A percentile compares a stretch with the other conserved stretches of the same genome.
Evolutionary conservation across 2,113 vertebrate genomes (phyloP).

Genomic region (cattle (Bos taurus)): DNA sequence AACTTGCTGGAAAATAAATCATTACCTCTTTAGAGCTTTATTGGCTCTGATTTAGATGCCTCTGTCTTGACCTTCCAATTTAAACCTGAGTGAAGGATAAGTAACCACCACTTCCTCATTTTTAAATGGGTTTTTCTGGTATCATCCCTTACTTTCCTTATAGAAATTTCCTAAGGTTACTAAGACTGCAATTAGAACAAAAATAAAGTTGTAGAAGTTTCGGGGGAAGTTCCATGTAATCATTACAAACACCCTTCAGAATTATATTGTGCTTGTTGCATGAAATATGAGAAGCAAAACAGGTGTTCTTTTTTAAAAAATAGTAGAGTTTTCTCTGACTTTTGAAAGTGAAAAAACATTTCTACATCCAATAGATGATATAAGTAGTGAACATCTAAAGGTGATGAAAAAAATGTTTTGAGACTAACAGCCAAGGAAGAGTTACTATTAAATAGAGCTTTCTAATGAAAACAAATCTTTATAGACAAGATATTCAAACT

Average conservation of each 20-base stretch:
- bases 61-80: neutral
- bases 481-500: neutral
- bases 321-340: neutral
- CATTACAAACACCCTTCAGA: neutral
- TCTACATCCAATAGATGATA: neutral
- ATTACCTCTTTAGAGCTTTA: constrained; percentile 10
- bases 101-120: neutral
- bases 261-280: neutral
- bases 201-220: neutral
- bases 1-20: constrained; percentile 13
- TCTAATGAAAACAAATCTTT: neutral
- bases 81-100: neutral
- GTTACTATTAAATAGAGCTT: neutral
- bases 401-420: neutral
- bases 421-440: neutral
- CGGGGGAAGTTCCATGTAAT: neutral
- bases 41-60: neutral
- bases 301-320: neutral
- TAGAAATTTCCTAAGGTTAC: neutral
- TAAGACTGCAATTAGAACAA: neutral
- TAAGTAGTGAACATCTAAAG: neutral
- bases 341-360: neutral
- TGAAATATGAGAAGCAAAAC: neutral
- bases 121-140: neutral
- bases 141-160: neutral